Conservation (phyloP, 1,140 invertebrate genomes). For the Zaprionus tsacasi region DNA sequence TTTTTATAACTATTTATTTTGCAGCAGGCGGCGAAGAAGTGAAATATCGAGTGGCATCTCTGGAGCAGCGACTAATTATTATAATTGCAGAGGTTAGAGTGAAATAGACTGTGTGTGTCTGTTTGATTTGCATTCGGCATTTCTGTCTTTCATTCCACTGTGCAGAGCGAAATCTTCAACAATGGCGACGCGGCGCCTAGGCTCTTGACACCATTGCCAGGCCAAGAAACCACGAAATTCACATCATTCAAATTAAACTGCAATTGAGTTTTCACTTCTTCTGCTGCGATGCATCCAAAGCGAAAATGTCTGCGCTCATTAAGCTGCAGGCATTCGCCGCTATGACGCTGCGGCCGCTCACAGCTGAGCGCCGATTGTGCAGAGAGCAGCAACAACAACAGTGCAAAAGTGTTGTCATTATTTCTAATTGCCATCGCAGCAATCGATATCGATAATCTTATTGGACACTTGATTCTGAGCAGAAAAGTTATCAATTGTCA, state of each 20-base stretch:
- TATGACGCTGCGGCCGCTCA: not conserved
- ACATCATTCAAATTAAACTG: slow-evolving; percentile 80
- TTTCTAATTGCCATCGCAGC: slow-evolving; percentile 10
- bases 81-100: slow-evolving; percentile 23
- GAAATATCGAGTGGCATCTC: slow-evolving; percentile 20
- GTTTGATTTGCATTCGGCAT: not conserved
- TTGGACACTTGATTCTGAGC: slow-evolving; percentile 2
- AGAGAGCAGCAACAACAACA: slow-evolving; percentile 11
- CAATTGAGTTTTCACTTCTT: slow-evolving; percentile 80
- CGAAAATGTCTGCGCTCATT: slow-evolving; percentile 3
- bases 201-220: slow-evolving; percentile 70
- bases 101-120: not conserved
- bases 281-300: slow-evolving; percentile 24
- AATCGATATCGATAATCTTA: slow-evolving; percentile 25
- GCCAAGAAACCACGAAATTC: slow-evolving; percentile 61
- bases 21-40: slow-evolving; percentile 6
- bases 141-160: slow-evolving; percentile 10
- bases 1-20: slow-evolving; percentile 14
- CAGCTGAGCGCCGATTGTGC: not conserved
- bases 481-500: slow-evolving; percentile 30
- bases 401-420: not conserved
- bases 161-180: slow-evolving; percentile 53
- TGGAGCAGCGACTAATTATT: slow-evolving; percentile 29
- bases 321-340: not conserved
- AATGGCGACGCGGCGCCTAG: slow-evolving; percentile 50